A percentile compares a stretch with the other conserved stretches of the same genome.
Conservation (phyloP, 2,797 vertebrate species). For the Silurus aristotelis region DNA sequence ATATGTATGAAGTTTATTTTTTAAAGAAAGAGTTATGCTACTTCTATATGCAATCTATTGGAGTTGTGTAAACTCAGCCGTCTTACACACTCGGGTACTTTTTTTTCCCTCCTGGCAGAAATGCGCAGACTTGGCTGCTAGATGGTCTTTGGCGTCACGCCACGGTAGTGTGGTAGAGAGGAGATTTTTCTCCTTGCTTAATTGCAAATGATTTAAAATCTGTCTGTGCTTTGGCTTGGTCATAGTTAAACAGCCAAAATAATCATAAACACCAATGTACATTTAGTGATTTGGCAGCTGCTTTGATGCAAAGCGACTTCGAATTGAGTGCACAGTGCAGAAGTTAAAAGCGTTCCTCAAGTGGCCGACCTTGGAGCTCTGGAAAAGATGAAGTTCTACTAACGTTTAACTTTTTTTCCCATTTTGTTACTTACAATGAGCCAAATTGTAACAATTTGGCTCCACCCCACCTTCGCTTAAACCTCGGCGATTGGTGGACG, state of each 20-base stretch:
- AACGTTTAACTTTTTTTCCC: neutral
- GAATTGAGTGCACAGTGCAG: neutral
- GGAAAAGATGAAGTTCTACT: neutral
- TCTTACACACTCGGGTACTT: slow-evolving; percentile 26
- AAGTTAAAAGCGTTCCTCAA: slow-evolving; percentile 3
- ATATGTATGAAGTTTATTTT: neutral
- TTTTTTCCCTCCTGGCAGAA: slow-evolving; percentile 38
- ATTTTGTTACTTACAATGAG: neutral
- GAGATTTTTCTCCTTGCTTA: slow-evolving; percentile 67
- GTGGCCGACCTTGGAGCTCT: neutral
- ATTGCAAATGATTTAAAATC: slow-evolving; percentile 74
- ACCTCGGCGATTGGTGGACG: neutral
- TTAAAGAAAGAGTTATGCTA: slow-evolving; percentile 16
- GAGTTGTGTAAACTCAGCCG: slow-evolving; percentile 18
- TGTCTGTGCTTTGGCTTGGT: slow-evolving; percentile 63
- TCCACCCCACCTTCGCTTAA: neutral
- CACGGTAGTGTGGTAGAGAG: slow-evolving; percentile 62
- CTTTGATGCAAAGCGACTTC: neutral
- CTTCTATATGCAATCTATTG: neutral
- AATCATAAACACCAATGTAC: slow-evolving; percentile 67
- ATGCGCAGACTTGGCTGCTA: slow-evolving; percentile 25
- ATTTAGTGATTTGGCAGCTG: slow-evolving; percentile 17
- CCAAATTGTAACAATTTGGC: neutral
- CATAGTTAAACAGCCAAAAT: slow-evolving; percentile 68
- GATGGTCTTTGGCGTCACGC: slow-evolving; percentile 62